These are phyloP conservation scores for Pelobates cultripes DNA, from an alignment of 2,797 vertebrate genomes.

Conservation along the genomic window DNA sequence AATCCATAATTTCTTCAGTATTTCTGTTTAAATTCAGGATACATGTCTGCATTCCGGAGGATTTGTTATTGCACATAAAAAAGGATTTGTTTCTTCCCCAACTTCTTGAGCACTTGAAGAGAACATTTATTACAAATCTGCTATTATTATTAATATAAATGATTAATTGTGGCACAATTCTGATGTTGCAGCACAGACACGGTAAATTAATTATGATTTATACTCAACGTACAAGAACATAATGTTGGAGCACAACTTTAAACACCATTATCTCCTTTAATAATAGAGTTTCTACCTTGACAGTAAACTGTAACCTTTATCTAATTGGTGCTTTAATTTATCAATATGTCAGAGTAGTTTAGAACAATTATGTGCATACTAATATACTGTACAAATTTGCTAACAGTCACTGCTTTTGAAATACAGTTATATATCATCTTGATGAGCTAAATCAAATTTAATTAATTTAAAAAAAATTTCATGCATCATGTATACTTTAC, in stretches of 20 bases:
- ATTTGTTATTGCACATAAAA: slow-evolving; percentile 13
- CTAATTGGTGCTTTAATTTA: slow-evolving; percentile 53
- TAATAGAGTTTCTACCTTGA: slow-evolving; percentile 37
- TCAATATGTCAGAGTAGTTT: slow-evolving; percentile 39
- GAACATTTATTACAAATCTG: slow-evolving; percentile 11
- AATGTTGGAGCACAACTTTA: slow-evolving; percentile 30
- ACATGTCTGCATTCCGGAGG: background rate
- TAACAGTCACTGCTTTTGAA: background rate
- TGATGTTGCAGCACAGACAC: slow-evolving; percentile 17
- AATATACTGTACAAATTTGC: background rate
- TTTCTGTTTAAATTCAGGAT: background rate
- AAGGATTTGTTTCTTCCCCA: slow-evolving; percentile 4
- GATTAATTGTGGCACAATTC: background rate
- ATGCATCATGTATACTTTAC: no score
- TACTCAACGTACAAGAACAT: slow-evolving; percentile 7
- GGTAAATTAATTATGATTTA: slow-evolving; percentile 40
- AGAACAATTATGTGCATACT: slow-evolving; percentile 10
- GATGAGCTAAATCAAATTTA: slow-evolving; percentile 2
- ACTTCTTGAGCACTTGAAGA: background rate
- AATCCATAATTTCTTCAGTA: no score
- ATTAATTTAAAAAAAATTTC: background rate
- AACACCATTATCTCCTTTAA: slow-evolving; percentile 34
- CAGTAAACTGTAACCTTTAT: slow-evolving; percentile 61
- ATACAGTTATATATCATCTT: no score
- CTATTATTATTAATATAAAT: slow-evolving; percentile 13